phyloP scores from a whole-genome alignment of 2,888 invertebrate genomes.

The Heliconius aoede region DNA sequence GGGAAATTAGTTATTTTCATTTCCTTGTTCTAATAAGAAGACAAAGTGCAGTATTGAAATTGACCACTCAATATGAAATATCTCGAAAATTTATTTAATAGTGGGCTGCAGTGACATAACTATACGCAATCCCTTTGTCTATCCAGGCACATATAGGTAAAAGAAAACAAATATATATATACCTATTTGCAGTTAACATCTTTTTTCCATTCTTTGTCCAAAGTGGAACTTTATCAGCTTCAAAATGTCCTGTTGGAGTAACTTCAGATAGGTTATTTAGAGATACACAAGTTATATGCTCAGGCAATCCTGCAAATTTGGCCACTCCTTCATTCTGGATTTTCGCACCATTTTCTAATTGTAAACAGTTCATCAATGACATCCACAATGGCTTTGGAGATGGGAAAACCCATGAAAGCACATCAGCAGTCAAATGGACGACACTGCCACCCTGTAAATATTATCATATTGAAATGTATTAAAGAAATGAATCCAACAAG shows the following conservation, averaged over 20 bases:
- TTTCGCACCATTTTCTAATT: constrained; percentile 86
- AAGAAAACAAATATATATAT: constrained; percentile 44
- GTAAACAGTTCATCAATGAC: constrained; percentile 87
- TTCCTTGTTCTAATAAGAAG: too few species aligned
- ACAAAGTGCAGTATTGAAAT: too few species aligned
- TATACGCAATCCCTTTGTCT: too few species aligned
- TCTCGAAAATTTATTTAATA: too few species aligned
- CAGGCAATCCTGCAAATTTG: constrained; percentile 87
- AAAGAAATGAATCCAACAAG: background rate
- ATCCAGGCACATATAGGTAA: background rate
- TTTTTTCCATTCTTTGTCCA: constrained; percentile 92
- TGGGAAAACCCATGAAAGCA: constrained; percentile 85
- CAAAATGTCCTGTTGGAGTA: constrained; percentile 88
- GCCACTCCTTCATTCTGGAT: constrained; percentile 86
- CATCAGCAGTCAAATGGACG: constrained; percentile 91
- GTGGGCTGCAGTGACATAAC: too few species aligned
- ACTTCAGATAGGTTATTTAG: constrained; percentile 88
- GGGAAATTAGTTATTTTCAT: too few species aligned
- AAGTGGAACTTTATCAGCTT: constrained; percentile 87
- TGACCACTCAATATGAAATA: too few species aligned
- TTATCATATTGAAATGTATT: constrained; percentile 47
- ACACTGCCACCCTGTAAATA: constrained; percentile 89
- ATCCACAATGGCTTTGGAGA: constrained; percentile 87
- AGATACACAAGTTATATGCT: constrained; percentile 78
- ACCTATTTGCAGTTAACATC: constrained; percentile 85